Percentiles rank a stretch among this genome's conserved stretches.
Conservation (phyloP, 1,140 invertebrate species). For the Centruroides sculpturatus region DNA sequence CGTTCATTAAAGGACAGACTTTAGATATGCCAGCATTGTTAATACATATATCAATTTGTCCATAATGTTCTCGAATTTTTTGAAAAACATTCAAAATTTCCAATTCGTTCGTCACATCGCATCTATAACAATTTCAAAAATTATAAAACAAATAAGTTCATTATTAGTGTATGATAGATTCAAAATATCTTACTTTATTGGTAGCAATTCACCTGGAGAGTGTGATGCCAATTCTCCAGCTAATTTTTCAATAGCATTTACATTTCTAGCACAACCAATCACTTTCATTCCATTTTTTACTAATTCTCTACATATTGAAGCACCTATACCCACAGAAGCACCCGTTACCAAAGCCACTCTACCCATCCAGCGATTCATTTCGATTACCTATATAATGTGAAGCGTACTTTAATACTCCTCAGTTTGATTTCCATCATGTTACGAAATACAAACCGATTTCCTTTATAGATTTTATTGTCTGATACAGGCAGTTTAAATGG, state of each 20-base stretch:
- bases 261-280: constrained; percentile 48
- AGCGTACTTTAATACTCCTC: too few species aligned
- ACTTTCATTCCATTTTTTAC: constrained; percentile 46
- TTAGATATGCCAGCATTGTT: constrained; percentile 52
- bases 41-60: constrained; percentile 49
- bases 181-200: too few species aligned
- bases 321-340: constrained; percentile 53
- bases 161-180: too few species aligned
- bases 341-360: constrained; percentile 55
- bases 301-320: constrained; percentile 34
- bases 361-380: constrained; percentile 48
- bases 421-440: too few species aligned
- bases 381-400: too few species aligned
- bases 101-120: constrained; percentile 49
- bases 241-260: constrained; percentile 38
- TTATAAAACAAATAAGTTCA: too few species aligned
- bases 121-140: constrained; percentile 24
- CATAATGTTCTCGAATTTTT: constrained; percentile 41
- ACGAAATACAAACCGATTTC: too few species aligned
- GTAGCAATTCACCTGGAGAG: too few species aligned
- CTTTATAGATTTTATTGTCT: too few species aligned
- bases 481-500: too few species aligned
- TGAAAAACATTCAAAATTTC: constrained; percentile 50
- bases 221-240: constrained; percentile 21
- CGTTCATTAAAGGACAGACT: constrained; percentile 22